Base-by-base conservation (phyloP, 2,888 invertebrate genomes). In the Eupsilia transversa region DNA sequence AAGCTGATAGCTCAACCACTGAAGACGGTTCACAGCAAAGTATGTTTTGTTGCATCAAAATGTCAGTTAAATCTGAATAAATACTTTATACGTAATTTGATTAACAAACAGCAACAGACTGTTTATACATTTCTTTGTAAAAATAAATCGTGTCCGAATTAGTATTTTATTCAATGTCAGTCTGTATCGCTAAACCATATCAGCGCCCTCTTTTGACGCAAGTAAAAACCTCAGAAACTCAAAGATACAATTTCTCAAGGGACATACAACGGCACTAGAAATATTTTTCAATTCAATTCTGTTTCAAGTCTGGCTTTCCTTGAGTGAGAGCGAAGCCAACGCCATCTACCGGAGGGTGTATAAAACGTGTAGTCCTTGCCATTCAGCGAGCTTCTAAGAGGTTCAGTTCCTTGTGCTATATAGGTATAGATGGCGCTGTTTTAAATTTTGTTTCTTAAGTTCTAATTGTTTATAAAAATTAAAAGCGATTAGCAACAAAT, bases 361-460 rank as follows among this genome's bases (percentile, higher is more conserved):
- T 27, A 23, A 59, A 77, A 46, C 69, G 54, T 6, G 7, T 4
- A 1, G 17, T 1, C 6, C 3, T 49, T 33, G 9, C 52, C 72
- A 64, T 61, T n/a, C 57, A 57, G 43, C n/a, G 23, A 79, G 35
- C 35, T 30, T 35, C 27, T 10, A 43, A 41, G 49, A 76, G 49
- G 2, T 17, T 61, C 10, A n/a, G n/a, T 78, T 73, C 38, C 23
- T 1, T 1, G 3, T 12, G 10, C 0, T 5, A 0, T n/a, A n/a
- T n/a, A n/a, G 0, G n/a, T n/a, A 49, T 66, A 86, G 86, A 76
- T 87, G 84, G 84, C 86, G 74, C 60, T 82, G 49, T 56, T 27
- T 9, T 1, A 52, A 12, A 10, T 1, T 9, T 17, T n/a, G 0
- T n/a, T n/a, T n/a, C n/a, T n/a, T n/a, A n/a, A n/a, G 1, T 35